phyloP scores from a whole-genome alignment of 2,797 vertebrate genomes.

The Anguilla obscura region DNA sequence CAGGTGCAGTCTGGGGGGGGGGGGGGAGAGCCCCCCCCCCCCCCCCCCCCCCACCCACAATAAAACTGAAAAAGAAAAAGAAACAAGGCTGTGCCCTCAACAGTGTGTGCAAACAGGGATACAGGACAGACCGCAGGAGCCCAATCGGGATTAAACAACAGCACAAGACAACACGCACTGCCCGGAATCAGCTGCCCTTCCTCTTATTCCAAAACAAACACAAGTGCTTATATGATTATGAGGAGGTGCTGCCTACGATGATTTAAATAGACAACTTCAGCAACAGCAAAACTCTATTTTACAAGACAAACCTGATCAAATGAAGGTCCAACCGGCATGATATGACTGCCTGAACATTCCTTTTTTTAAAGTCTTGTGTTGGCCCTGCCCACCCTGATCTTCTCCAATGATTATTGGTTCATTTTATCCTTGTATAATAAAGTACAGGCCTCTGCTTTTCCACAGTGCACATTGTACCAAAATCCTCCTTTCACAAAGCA shows the following conservation, averaged over 20 bases:
- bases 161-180: not conserved
- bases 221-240: not conserved
- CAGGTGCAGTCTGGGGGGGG: too few species aligned
- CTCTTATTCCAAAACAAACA: not conserved
- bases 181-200: not conserved
- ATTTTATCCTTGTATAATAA: not conserved
- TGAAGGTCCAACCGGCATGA: not conserved
- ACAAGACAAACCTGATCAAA: not conserved
- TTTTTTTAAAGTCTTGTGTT: not conserved
- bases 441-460: not conserved
- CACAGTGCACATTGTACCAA: not conserved
- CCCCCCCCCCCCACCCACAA: constrained; percentile 16
- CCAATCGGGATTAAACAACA: not conserved
- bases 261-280: not conserved
- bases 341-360: not conserved
- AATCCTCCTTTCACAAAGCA: not conserved
- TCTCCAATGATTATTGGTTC: not conserved
- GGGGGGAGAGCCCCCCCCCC: too few species aligned
- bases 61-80: constrained; percentile 36
- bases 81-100: not conserved
- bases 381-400: not conserved
- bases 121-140: not conserved
- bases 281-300: not conserved
- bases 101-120: not conserved
- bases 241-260: not conserved